A percentile compares a stretch with the other conserved stretches of the same genome.
Conservation (phyloP, 2,797 vertebrate genomes). For the Gymnoscopelus microlampas region DNA sequence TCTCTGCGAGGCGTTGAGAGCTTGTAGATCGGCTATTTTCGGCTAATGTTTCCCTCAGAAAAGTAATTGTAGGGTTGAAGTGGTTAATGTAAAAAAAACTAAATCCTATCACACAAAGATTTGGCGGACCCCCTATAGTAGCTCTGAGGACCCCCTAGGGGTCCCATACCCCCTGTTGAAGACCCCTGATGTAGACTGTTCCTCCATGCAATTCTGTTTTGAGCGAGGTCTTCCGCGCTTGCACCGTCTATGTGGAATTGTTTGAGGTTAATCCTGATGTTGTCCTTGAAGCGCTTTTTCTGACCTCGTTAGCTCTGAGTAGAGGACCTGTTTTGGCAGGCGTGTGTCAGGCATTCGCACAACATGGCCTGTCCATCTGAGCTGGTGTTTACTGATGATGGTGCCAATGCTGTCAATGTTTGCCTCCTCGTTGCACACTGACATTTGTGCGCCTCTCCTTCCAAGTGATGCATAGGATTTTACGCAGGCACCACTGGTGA, state of each 20-base stretch:
- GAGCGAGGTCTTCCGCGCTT: not conserved
- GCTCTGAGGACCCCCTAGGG: too few species aligned
- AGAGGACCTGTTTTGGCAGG: not conserved
- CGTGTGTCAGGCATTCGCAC: not conserved
- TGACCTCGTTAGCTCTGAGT: not conserved
- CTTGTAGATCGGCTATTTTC: too few species aligned
- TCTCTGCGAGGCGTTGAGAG: too few species aligned
- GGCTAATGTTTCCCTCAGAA: too few species aligned
- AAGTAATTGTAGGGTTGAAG: too few species aligned
- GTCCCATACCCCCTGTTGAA: too few species aligned
- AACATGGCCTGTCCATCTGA: not conserved
- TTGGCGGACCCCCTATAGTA: too few species aligned
- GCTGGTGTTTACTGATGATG: not conserved
- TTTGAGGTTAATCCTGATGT: not conserved
- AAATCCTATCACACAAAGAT: too few species aligned
- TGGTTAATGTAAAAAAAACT: too few species aligned
- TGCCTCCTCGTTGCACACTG: not conserved
- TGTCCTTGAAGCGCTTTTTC: not conserved
- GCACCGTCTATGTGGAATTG: not conserved
- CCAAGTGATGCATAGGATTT: too few species aligned
- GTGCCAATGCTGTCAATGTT: too few species aligned
- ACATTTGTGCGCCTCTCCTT: not conserved
- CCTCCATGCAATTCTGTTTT: not conserved
- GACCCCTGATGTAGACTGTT: too few species aligned
- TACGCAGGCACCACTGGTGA: not conserved